Base-by-base conservation (phyloP, 35 echinoderm and acorn worm genomes). In the Antedon bifida region DNA sequence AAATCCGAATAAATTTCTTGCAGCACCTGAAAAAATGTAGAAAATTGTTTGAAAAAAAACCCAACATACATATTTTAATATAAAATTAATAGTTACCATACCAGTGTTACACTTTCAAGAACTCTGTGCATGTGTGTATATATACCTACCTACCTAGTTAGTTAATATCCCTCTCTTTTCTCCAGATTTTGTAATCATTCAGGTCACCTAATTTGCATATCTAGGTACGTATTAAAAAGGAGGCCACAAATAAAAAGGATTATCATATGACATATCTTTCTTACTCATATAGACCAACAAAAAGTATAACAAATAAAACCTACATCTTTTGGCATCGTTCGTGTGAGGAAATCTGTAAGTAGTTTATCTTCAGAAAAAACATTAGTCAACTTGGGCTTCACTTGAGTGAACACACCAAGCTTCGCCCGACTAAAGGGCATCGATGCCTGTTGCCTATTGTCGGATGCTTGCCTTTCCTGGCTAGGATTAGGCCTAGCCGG, bases 1-100 rank as follows among this genome's bases (percentile, higher is more conserved):
- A 97, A 80, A 77, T 97, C 90, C 75, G 85, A 85, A 31, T 33
- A 79, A 75, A 97, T 75, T 35, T 89, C 31, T 29, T 82, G 34
- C n/a, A 90, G 85, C 33, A 85, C 84, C 94, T 97, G 46, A n/a
- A 78, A n/a, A 82, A 32, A 44, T 80, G 17, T 31, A 51, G 23
- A 35, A 8, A 29, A 81, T 13, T 78, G 2, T 10, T 26, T 32
- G 74, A 26, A 46, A 79, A 79, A 16, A 29, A 39, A 79, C 10
- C n/a, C n/a, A n/a, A n/a, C n/a, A n/a, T n/a, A n/a, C n/a, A n/a
- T n/a, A 34, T 34, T 31, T 34, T 11, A 34, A 21, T 84, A 77
- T 75, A 30, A 84, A 84, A 76, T 39, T 31, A 23, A 82, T 0
- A 34, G 28, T 34, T 31, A 80, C 23, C 73, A 4, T 5, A 76